Conservation (phyloP, 2,888 invertebrate genomes). For the Trichopoda pennipes region DNA sequence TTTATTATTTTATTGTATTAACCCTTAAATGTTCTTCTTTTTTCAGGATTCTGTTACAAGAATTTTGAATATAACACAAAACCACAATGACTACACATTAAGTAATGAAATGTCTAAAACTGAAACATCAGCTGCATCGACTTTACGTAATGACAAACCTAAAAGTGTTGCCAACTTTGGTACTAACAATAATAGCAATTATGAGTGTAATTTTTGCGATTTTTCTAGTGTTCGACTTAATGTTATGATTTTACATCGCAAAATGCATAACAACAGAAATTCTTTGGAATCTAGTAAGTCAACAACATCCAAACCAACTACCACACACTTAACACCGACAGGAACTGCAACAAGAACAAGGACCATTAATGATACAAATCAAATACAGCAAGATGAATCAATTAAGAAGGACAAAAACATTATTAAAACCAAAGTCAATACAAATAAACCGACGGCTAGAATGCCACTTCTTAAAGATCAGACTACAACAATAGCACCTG, state of each 20-base stretch:
- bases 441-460: slow-evolving; percentile 4
- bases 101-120: slow-evolving; percentile 31
- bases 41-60: slow-evolving; percentile 73
- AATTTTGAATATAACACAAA: slow-evolving; percentile 73
- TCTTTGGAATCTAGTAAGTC: slow-evolving; percentile 30
- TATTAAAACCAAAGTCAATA: slow-evolving; percentile 56
- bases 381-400: slow-evolving; percentile 35
- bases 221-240: slow-evolving; percentile 87
- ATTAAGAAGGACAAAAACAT: slow-evolving; percentile 16
- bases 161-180: slow-evolving; percentile 42
- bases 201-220: slow-evolving; percentile 85
- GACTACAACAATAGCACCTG: slow-evolving; percentile 5
- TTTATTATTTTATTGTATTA: not conserved
- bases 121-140: slow-evolving; percentile 22
- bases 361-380: slow-evolving; percentile 11
- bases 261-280: slow-evolving; percentile 83
- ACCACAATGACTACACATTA: slow-evolving; percentile 37
- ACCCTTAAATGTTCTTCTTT: not conserved
- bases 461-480: slow-evolving; percentile 22
- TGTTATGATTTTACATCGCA: slow-evolving; percentile 87
- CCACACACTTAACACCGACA: not conserved
- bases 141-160: slow-evolving; percentile 30
- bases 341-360: slow-evolving; percentile 3
- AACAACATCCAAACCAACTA: slow-evolving; percentile 4
- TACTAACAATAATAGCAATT: slow-evolving; percentile 73